These are phyloP conservation scores for Macroramphosus scolopax DNA, from an alignment of 2,797 vertebrate genomes.

Conservation along the genomic window DNA sequence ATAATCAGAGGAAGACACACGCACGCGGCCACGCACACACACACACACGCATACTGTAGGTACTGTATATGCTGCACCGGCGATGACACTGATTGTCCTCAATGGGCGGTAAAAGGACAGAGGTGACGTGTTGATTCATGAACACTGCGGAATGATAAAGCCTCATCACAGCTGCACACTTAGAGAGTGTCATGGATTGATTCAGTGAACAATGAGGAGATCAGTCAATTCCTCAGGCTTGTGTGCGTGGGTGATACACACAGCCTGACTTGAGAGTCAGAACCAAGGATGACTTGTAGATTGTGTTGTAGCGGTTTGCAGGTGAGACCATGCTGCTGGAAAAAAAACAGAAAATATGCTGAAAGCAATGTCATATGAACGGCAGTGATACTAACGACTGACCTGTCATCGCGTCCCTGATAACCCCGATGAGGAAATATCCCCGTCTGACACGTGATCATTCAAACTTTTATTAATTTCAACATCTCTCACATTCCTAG, in stretches of 20 bases:
- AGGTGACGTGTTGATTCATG: constrained; percentile 2
- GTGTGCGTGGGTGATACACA: not conserved
- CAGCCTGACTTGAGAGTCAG: not conserved
- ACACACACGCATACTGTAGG: constrained; percentile 3
- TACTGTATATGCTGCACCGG: too few relatives aligned
- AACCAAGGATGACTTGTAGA: too few relatives aligned
- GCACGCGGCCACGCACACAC: constrained; percentile 1
- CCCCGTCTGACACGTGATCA: constrained; percentile 13
- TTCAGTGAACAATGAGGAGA: constrained; percentile 27
- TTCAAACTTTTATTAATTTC: not conserved
- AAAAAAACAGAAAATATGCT: not conserved
- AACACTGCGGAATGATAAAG: constrained; percentile 10
- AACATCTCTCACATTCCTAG: constrained; percentile 44
- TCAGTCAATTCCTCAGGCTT: constrained; percentile 6
- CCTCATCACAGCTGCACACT: constrained; percentile 8
- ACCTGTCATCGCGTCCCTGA: constrained; percentile 33
- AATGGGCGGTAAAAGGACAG: too few relatives aligned
- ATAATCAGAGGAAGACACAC: too few relatives aligned
- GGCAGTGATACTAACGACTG: constrained; percentile 11
- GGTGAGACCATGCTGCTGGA: too few relatives aligned
- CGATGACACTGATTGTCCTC: not conserved
- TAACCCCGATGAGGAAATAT: constrained; percentile 14
- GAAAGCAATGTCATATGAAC: constrained; percentile 2
- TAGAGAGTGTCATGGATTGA: constrained; percentile 6
- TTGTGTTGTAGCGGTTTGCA: too few relatives aligned